phyloP scores from a whole-genome alignment of 2,888 invertebrate species.

The Napeogenes sylphis region DNA sequence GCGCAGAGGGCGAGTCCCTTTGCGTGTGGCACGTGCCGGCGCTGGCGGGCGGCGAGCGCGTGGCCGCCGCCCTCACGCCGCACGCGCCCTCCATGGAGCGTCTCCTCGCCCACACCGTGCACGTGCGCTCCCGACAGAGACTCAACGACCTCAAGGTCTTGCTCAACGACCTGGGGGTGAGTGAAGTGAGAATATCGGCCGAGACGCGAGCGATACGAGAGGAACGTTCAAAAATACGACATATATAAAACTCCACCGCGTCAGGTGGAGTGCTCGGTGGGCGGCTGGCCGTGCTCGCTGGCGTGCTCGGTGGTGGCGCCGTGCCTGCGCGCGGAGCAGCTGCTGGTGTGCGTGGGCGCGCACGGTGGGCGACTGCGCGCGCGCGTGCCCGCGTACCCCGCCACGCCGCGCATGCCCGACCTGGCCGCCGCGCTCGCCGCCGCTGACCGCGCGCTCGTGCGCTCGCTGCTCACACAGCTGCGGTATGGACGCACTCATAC shows the following conservation, averaged over 20 bases:
- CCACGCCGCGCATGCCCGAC: conserved; percentile 86
- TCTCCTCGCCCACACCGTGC: conserved; percentile 95
- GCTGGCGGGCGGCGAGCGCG: conserved; percentile 70
- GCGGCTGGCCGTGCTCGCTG: conserved; percentile 94
- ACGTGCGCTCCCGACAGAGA: conserved; percentile 91
- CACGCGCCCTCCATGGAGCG: conserved; percentile 97
- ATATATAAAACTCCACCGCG: background rate
- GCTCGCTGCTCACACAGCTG: conserved; percentile 64
- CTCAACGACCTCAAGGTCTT: conserved; percentile 89
- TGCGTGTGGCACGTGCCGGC: conserved; percentile 81
- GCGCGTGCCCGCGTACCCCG: conserved; percentile 93
- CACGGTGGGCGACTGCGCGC: conserved; percentile 95
- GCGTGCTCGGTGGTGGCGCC: conserved; percentile 93
- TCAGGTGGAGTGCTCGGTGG: conserved; percentile 85
- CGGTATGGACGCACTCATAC: conserved; percentile 55
- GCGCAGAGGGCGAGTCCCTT: conserved; percentile 82
- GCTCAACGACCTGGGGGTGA: conserved; percentile 80
- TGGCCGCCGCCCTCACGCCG: conserved; percentile 87
- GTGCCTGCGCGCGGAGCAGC: conserved; percentile 93
- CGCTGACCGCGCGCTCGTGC: conserved; percentile 48
- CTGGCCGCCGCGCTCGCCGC: conserved; percentile 84
- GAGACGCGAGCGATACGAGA: background rate
- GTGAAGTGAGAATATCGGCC: conserved; percentile 22
- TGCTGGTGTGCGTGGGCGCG: conserved; percentile 95
- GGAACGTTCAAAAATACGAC: no score